These are phyloP conservation scores for Colinus virginianus DNA, from an alignment of 2,113 vertebrate species.

Conservation along the genomic window DNA sequence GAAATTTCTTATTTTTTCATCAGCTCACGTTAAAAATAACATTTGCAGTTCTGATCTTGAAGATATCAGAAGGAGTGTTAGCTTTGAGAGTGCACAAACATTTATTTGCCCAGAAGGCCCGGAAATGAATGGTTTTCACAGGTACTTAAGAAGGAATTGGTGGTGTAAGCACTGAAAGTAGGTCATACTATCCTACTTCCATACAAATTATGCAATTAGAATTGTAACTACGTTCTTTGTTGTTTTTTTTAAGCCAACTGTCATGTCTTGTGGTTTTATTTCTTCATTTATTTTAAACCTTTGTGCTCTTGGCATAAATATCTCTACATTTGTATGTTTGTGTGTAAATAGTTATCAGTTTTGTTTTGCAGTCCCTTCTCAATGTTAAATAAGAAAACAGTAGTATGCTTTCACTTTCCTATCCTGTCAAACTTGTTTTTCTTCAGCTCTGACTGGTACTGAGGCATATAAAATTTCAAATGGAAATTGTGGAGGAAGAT, in stretches of 20 bases:
- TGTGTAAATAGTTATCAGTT: not conserved
- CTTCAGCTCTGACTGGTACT: not conserved
- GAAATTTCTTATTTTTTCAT: constrained; percentile 24
- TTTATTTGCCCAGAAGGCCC: not conserved
- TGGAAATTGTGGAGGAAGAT: not conserved
- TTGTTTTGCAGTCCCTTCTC: not conserved
- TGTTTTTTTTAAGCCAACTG: not conserved
- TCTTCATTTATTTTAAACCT: not conserved
- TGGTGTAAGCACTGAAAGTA: constrained; percentile 17
- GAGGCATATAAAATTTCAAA: not conserved
- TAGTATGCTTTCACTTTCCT: not conserved
- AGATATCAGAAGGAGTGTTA: not conserved
- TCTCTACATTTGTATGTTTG: constrained; percentile 2
- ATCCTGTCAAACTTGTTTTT: not conserved
- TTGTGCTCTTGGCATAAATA: not conserved
- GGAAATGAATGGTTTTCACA: constrained; percentile 23
- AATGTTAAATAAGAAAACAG: not conserved
- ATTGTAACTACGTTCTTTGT: not conserved
- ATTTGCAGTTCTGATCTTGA: constrained; percentile 8
- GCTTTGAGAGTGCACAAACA: not conserved
- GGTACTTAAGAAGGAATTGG: constrained; percentile 10
- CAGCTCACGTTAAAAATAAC: constrained; percentile 37
- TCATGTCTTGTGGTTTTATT: not conserved
- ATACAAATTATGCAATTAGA: not conserved
- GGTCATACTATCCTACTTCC: not conserved